phyloP scores from a whole-genome alignment of 2,888 invertebrate genomes.

The Hermodice carunculata region DNA sequence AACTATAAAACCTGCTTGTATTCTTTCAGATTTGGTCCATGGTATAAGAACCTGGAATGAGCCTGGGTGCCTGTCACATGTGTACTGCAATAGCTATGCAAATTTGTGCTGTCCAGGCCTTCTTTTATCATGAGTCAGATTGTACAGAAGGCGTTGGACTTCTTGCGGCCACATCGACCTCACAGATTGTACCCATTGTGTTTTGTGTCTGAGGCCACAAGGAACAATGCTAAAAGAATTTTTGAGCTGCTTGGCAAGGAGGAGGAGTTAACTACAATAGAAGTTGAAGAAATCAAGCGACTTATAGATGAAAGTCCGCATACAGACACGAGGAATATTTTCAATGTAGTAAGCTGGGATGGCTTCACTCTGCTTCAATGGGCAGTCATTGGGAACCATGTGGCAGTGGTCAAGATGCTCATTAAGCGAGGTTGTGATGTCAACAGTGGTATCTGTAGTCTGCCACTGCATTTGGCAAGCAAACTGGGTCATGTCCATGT shows the following conservation, averaged over 20 bases:
- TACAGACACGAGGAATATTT: constrained; percentile 34
- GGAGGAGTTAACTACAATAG: constrained; percentile 28
- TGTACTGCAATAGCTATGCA: no score
- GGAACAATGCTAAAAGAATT: constrained; percentile 35
- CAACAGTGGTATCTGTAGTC: constrained; percentile 80
- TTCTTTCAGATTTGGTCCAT: neutral
- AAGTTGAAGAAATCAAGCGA: constrained; percentile 39
- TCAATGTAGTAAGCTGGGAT: constrained; percentile 65
- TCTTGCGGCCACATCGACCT: constrained; percentile 36
- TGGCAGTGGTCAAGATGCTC: constrained; percentile 74
- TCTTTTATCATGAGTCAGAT: constrained; percentile 36
- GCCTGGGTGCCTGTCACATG: no score
- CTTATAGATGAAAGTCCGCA: constrained; percentile 39
- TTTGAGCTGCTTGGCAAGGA: constrained; percentile 37
- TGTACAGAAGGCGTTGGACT: constrained; percentile 40
- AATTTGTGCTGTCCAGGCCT: no score
- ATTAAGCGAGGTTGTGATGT: constrained; percentile 75
- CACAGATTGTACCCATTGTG: constrained; percentile 41
- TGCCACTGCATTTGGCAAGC: constrained; percentile 82
- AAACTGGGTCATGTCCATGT: constrained; percentile 79
- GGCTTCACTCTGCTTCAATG: constrained; percentile 81
- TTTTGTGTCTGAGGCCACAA: constrained; percentile 38
- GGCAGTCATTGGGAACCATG: constrained; percentile 80
- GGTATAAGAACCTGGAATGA: no score
- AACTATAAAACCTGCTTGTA: neutral